Conservation (phyloP, 2,888 invertebrate genomes). For the Melieria crassipennis region DNA sequence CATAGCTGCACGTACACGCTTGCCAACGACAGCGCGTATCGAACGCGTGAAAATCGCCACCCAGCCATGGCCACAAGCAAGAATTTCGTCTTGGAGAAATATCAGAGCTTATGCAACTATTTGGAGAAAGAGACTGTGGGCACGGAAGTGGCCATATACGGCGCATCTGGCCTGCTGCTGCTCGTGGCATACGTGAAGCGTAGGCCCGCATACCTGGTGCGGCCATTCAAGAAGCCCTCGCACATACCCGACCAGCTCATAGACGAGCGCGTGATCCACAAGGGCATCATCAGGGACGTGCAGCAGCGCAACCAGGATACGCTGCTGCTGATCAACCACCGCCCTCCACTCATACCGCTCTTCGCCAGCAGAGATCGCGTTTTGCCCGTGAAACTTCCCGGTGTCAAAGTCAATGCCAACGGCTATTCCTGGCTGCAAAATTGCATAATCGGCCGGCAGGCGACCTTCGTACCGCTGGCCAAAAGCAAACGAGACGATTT, state of each 20-base stretch:
- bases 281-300: conserved; percentile 52
- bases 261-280: conserved; percentile 58
- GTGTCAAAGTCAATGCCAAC: conserved; percentile 61
- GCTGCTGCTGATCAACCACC: conserved; percentile 55
- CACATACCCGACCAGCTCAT: conserved; percentile 58
- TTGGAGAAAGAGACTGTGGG: conserved; percentile 58
- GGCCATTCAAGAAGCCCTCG: conserved; percentile 59
- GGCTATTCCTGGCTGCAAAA: conserved; percentile 67
- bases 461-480: conserved; percentile 66
- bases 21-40: background rate
- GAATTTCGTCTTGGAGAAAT: conserved; percentile 50
- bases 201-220: conserved; percentile 56
- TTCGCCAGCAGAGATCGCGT: conserved; percentile 53
- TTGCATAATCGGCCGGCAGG: conserved; percentile 63
- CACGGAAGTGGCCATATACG: conserved; percentile 54
- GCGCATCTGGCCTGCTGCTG: conserved; percentile 56
- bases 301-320: conserved; percentile 57
- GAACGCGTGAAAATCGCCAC: background rate
- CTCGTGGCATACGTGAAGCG: conserved; percentile 55
- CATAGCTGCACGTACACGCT: background rate
- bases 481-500: conserved; percentile 59
- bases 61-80: conserved; percentile 15
- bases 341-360: conserved; percentile 52
- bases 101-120: conserved; percentile 56
- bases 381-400: conserved; percentile 58